Evolutionary conservation across 2,797 vertebrate genomes (phyloP).

Genomic region (Malurus splendens): DNA sequence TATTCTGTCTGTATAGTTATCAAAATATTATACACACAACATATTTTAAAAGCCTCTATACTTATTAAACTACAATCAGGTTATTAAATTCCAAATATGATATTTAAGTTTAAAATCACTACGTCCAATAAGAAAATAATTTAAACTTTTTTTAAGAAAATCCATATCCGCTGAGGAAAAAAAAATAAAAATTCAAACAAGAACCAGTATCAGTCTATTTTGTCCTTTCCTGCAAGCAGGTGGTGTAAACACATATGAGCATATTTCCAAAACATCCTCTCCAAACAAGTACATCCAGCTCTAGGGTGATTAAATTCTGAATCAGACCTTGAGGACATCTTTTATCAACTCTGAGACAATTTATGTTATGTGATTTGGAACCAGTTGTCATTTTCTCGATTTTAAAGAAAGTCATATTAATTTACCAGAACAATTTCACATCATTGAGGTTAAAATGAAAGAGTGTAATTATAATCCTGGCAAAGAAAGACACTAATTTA

Average conservation of each 20-base stretch:
- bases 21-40: neutral
- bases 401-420: neutral
- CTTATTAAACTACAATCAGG: neutral
- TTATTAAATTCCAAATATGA: neutral
- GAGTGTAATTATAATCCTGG: neutral
- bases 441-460: neutral
- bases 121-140: neutral
- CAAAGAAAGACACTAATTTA: neutral
- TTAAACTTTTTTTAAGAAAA: neutral
- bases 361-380: neutral
- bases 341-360: neutral
- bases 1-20: neutral
- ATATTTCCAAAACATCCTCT: neutral
- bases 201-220: neutral
- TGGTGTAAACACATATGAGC: neutral
- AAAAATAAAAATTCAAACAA: neutral
- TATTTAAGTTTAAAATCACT: neutral
- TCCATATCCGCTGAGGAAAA: neutral
- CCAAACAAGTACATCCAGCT: neutral
- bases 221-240: neutral
- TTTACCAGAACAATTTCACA: neutral
- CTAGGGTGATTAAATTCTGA: neutral
- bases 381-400: neutral
- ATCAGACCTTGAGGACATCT: neutral
- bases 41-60: neutral